Evolutionary conservation across 2,888 invertebrate species (phyloP), one percentile per base, ranked within the genome.

Genomic region (Parascotia fuliginaria): DNA sequence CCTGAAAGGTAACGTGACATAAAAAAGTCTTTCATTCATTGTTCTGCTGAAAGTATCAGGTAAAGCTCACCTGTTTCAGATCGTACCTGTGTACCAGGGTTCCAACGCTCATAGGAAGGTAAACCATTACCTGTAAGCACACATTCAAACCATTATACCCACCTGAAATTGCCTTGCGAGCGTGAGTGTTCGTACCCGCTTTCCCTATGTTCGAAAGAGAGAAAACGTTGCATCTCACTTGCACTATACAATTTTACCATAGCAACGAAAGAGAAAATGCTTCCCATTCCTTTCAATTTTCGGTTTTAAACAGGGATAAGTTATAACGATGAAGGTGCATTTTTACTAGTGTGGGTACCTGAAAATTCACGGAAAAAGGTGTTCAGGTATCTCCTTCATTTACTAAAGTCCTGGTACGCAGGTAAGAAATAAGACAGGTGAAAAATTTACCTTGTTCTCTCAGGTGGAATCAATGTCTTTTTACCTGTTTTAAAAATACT

Each of bases 401-500:
- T 80, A 56, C 78, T 92, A 60, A 62, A 70, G 13, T 63, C 89
- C 89, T 88, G 68, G 89, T 92, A 82, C 51, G 70, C 84, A 89
- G 89, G 88, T 90, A 82, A 82, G 79, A 75, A 55, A 77, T 82
- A 86, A 87, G 87, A 86, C 85, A 89, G 87, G 90, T 91, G 80
- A 86, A 86, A 85, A 83, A 78, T 81, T 77, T 78, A 82, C 83
- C 80, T 82, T 46, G 38, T 65, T 65, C 66, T 75, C 53, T 75
- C 70, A 62, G 47, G 42, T 31, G 60, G 60, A 41, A 59, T n/a
- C 16, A 36, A 27, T 12, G 14, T 48, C 49, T 59, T 66, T 60
- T 66, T 60, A 63, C 52, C 53, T 65, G 19, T 24, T 36, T 48
- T 36, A 44, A 42, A 27, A 11, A 15, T n/a, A n/a, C n/a, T n/a